phyloP scores from a whole-genome alignment of 2,888 invertebrate species.

The Catocala nupta region DNA sequence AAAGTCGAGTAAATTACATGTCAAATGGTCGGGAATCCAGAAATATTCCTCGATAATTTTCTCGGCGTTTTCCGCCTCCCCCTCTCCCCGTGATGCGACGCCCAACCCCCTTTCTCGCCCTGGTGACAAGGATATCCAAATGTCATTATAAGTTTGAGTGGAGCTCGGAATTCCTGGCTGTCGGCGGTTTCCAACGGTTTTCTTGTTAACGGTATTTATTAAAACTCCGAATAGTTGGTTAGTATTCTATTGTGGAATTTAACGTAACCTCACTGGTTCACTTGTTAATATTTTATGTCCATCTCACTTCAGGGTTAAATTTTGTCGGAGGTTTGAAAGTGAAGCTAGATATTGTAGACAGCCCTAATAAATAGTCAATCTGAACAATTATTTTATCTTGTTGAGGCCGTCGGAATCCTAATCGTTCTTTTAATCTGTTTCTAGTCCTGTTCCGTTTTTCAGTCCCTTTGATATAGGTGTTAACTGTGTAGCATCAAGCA shows the following conservation, averaged over 20 bases:
- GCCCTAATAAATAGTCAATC: too few species aligned
- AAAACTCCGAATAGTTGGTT: slow-evolving; percentile 59
- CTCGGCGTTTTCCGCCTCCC: slow-evolving; percentile 35
- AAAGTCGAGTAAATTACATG: slow-evolving; percentile 78
- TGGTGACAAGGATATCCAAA: slow-evolving; percentile 84
- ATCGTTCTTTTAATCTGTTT: too few species aligned
- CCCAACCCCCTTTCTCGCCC: slow-evolving; percentile 38
- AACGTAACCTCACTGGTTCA: slow-evolving; percentile 9
- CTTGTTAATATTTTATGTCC: too few species aligned
- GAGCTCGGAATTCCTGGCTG: slow-evolving; percentile 68
- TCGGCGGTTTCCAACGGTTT: slow-evolving; percentile 65
- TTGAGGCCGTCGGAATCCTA: too few species aligned
- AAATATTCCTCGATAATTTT: slow-evolving; percentile 72
- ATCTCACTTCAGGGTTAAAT: too few species aligned
- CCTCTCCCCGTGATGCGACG: slow-evolving; percentile 55
- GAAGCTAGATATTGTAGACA: too few species aligned
- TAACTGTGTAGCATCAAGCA: too few species aligned
- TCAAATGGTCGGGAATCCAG: slow-evolving; percentile 81
- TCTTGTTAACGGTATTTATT: slow-evolving; percentile 66
- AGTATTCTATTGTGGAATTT: slow-evolving; percentile 25
- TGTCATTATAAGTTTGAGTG: slow-evolving; percentile 84
- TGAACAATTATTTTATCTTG: too few species aligned
- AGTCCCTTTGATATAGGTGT: too few species aligned
- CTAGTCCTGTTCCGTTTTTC: too few species aligned
- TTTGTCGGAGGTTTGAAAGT: too few species aligned